Evolutionary conservation across 2,797 vertebrate genomes (phyloP), one percentile per base, ranked within the genome.

Genomic region (Dromococcyx pavoninus): DNA sequence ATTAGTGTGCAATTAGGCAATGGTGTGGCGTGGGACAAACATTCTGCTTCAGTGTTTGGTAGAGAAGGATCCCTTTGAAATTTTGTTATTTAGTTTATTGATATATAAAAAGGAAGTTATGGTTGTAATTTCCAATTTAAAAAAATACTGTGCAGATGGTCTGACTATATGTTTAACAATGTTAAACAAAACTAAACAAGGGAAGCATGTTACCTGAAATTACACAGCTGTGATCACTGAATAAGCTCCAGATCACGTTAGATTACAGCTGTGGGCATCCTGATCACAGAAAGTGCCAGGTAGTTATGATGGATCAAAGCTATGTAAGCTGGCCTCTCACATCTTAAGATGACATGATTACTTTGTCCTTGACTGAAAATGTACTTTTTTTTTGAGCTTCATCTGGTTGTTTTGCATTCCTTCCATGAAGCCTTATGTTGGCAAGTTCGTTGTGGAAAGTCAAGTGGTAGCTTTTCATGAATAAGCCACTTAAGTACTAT

Each of bases 1-100:
- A 99, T 99, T 99, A 99, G 99, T 98, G 98, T 95, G 98, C 98
- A 98, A 98, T 98, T 98, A 98, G 97, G 98, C 98, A 97, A 97
- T 98, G 98, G 98, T 97, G 97, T 98, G 98, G 98, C 91, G 66
- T 98, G 98, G 98, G 98, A 98, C 98, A 98, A 97, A 97, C 98
- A 98, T 98, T 98, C 98, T 98, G 98, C 97, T 98, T 97, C 98
- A 93, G 89, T 93, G 97, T 98, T 97, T 96, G 97, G 97, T 98
- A 93, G 96, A 97, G 97, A 98, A 98, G 97, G 98, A 98, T 98
- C 98, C 98, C 97, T 98, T 98, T 98, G 98, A 98, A 98, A 98
- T 98, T 97, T 97, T 98, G 97, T 98, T 98, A 97, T 98, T 98
- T 98, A 98, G 98, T 98, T 98, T 98, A 98, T 98, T 98, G 98